These are phyloP conservation scores for Lota lota DNA, from an alignment of 2,113 vertebrate genomes.

Conservation along the genomic window DNA sequence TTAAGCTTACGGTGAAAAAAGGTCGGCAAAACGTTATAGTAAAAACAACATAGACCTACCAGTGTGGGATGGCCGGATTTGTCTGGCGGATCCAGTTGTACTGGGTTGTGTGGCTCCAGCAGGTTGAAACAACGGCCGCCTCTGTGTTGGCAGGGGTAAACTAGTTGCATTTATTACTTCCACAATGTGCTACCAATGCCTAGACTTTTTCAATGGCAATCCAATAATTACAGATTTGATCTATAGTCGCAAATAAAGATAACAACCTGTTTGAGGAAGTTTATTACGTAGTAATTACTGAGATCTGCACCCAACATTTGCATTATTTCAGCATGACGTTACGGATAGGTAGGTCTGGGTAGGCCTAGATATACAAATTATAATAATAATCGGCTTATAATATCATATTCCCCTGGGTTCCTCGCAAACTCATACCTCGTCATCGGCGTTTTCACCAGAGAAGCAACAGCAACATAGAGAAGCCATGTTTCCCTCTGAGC, in stretches of 20 bases:
- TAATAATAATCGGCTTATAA: neutral
- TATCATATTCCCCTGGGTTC: neutral
- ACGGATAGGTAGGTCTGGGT: too few relatives aligned
- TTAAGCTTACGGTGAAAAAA: too few relatives aligned
- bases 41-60: constrained; percentile 25
- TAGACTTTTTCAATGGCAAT: neutral
- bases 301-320: too few relatives aligned
- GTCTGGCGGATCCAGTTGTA: constrained; percentile 55
- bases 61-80: constrained; percentile 10
- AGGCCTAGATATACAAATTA: too few relatives aligned
- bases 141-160: constrained; percentile 53
- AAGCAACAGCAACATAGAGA: constrained; percentile 48
- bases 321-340: too few relatives aligned
- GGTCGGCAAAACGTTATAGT: neutral
- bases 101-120: constrained; percentile 6
- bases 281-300: too few relatives aligned
- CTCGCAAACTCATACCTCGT: constrained; percentile 50
- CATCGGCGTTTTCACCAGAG: constrained; percentile 11
- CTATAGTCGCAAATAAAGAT: too few relatives aligned
- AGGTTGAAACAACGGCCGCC: constrained; percentile 56
- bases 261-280: too few relatives aligned
- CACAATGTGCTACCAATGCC: too few relatives aligned
- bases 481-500: constrained; percentile 37
- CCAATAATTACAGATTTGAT: too few relatives aligned
- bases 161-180: neutral